Base-by-base conservation (phyloP, 2,113 vertebrate genomes). In the Eulacestoma nigropectus region DNA sequence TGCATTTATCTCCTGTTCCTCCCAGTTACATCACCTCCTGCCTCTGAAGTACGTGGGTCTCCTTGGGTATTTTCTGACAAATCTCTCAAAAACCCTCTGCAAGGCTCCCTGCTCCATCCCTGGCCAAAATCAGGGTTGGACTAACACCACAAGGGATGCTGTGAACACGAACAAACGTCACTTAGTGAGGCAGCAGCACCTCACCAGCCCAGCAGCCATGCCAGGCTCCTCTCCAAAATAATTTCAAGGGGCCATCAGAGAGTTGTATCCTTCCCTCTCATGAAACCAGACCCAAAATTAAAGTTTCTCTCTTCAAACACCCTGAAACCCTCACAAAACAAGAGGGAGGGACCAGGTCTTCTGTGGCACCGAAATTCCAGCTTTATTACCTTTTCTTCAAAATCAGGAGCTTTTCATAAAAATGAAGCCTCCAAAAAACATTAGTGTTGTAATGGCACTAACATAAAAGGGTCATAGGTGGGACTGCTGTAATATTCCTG, bases 31-130 rank as follows among this genome's bases (percentile, higher is more conserved):
- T 37, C 47, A 49, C 32, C 65, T 62, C 32, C 46, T 70, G 19
- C 37, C 37, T 65, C 64, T 47, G 16, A 20, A 35, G 30, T 3
- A 1, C 0, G 0, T 39, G 16, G 5, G 7, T 52, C 44, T 73
- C 44, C 33, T 33, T n/a, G 47, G 39, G 13, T 67, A 44, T 55
- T 65, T 93, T 77, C 74, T 21, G n/a, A 42, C 3, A 33, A 19
- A 56, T 25, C 49, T 69, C 52, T 57, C 44, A 37, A 55, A 87
- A 46, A 50, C 16, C 33, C 21, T 64, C 55, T 74, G 30, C 35
- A 47, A 64, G 21, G 33, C 37, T 84, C 33, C 22, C 42, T 60
- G 33, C 63, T 83, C 41, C 44, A 50, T 16, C 33, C 15, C 42
- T n/a, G 39, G 33, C 33, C 27, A 37, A 83, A 50, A 13, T 29